Evolutionary conservation across 2,113 vertebrate genomes (phyloP).

Genomic region (Elaphurus davidianus): DNA sequence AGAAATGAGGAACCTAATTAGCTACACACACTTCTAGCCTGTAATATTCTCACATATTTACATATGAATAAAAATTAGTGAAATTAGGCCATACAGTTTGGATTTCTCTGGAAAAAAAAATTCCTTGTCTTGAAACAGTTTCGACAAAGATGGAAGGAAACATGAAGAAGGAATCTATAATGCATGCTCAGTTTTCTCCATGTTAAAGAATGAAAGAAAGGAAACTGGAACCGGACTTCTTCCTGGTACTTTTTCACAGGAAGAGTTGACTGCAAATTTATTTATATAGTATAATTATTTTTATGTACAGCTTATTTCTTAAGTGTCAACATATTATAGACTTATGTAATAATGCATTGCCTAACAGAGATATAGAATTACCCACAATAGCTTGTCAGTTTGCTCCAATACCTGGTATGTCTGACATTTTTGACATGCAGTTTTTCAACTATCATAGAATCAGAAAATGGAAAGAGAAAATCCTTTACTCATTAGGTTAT

Average conservation of each 20-base stretch:
- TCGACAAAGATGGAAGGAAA: not conserved
- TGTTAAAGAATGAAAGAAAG: not conserved
- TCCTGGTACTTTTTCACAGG: not conserved
- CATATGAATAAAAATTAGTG: not conserved
- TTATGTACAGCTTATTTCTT: not conserved
- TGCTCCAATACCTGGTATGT: not conserved
- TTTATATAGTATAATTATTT: not conserved
- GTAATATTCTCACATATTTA: not conserved
- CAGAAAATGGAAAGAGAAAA: not conserved
- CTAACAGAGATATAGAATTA: not conserved
- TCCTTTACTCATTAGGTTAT: not conserved
- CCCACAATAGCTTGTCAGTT: not conserved
- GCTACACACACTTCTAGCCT: not conserved
- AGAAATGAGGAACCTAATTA: constrained; percentile 10
- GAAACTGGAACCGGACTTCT: not conserved
- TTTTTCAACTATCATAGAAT: not conserved
- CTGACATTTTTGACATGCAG: not conserved
- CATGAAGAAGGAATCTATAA: not conserved
- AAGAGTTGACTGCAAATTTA: not conserved
- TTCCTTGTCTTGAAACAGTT: not conserved
- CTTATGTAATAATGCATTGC: not conserved
- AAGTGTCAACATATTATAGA: not conserved
- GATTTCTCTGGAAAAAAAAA: not conserved
- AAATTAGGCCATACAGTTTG: not conserved
- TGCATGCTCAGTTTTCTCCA: not conserved